phyloP scores from a whole-genome alignment of 2,888 invertebrate species.

The Tetragnatha montana region DNA sequence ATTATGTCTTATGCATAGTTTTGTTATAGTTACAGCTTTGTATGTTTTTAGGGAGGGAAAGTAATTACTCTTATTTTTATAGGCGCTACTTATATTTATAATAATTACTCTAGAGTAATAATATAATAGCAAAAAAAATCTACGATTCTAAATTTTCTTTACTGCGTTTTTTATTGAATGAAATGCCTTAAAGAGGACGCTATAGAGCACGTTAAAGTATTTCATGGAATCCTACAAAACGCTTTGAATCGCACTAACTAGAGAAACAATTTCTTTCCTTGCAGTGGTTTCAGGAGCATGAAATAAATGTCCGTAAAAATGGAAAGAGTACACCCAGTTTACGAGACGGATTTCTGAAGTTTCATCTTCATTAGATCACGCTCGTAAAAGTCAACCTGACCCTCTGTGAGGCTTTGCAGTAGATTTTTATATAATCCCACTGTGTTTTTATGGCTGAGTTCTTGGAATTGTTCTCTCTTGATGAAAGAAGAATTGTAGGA shows the following conservation, averaged over 20 bases:
- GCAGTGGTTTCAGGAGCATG: neutral
- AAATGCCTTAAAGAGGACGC: too few species aligned
- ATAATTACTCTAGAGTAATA: too few species aligned
- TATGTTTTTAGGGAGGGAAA: too few species aligned
- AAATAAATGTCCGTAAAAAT: neutral
- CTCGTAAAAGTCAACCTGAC: conserved; percentile 23
- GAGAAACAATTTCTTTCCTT: neutral
- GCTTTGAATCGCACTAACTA: neutral
- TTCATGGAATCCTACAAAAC: neutral
- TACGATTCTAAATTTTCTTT: too few species aligned
- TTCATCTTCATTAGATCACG: conserved; percentile 15
- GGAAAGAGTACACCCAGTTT: conserved; percentile 3
- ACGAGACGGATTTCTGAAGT: conserved; percentile 19
- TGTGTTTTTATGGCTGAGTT: neutral
- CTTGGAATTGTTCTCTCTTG: neutral
- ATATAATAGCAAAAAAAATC: too few species aligned
- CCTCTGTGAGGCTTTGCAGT: neutral
- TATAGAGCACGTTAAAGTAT: too few species aligned
- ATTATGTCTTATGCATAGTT: too few species aligned
- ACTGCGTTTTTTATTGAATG: too few species aligned
- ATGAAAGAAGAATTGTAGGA: neutral
- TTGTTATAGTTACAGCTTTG: too few species aligned
- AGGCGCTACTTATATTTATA: too few species aligned
- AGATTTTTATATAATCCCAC: neutral
- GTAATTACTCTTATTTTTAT: too few species aligned